Conservation (phyloP, 2,113 vertebrate genomes). For the Siphamia tubifer region DNA sequence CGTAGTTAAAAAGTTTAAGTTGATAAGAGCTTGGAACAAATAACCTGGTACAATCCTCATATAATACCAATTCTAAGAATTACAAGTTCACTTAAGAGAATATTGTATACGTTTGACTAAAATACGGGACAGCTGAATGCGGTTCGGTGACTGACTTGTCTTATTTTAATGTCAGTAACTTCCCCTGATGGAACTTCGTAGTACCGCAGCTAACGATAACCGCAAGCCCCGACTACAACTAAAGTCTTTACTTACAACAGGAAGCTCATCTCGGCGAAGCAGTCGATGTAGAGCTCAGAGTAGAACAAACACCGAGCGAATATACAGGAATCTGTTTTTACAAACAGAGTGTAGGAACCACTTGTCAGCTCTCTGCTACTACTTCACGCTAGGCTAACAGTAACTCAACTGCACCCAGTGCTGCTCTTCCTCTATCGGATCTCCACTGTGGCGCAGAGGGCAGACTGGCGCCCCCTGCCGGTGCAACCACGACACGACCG, state of each 20-base stretch:
- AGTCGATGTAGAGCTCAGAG: constrained; percentile 2
- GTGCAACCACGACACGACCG: neutral
- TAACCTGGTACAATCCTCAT: neutral
- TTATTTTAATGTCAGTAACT: constrained; percentile 41
- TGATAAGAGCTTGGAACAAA: neutral
- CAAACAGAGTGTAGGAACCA: neutral
- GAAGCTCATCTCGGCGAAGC: constrained; percentile 79
- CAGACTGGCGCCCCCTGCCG: constrained; percentile 36
- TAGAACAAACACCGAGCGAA: neutral
- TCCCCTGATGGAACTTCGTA: constrained; percentile 46
- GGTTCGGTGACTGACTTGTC: neutral
- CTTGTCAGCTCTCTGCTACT: constrained; percentile 33
- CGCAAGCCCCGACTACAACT: constrained; percentile 30
- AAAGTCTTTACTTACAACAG: constrained; percentile 79
- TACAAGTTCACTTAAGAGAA: accelerated
- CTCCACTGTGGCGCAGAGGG: neutral
- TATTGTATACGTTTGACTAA: accelerated
- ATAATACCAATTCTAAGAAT: neutral
- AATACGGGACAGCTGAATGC: neutral
- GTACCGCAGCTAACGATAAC: constrained; percentile 48
- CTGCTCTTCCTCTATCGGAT: constrained; percentile 58
- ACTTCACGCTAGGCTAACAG: constrained; percentile 29
- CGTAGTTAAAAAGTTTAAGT: constrained; percentile 16
- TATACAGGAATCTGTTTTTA: neutral
- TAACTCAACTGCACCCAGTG: constrained; percentile 52